Evolutionary conservation across 2,797 vertebrate species (phyloP).

Genomic region (Micropoecilia bifurca): DNA sequence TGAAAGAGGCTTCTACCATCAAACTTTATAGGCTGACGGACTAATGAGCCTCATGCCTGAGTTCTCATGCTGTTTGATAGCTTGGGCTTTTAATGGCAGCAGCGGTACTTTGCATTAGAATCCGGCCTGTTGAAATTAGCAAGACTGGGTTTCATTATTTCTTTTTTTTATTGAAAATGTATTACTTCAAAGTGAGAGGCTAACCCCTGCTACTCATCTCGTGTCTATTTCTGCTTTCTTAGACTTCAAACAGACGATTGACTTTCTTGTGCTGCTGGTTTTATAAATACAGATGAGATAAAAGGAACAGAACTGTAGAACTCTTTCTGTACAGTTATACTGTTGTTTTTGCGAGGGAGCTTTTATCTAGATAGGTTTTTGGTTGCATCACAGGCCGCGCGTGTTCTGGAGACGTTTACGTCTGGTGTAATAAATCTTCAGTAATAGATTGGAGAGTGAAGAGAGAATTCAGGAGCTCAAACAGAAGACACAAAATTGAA

Average conservation of each 20-base stretch:
- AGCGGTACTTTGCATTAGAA: slow-evolving; percentile 18
- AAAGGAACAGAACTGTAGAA: not conserved
- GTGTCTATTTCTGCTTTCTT: slow-evolving; percentile 9
- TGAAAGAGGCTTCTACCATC: not conserved
- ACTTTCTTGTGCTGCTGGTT: not conserved
- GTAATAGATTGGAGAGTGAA: slow-evolving; percentile 4
- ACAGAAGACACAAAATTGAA: slow-evolving; percentile 24
- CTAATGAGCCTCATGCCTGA: slow-evolving; percentile 34
- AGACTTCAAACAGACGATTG: not conserved
- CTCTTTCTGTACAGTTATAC: not conserved
- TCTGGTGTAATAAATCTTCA: slow-evolving; percentile 6
- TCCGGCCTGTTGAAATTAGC: slow-evolving; percentile 20
- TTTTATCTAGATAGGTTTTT: not conserved
- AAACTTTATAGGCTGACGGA: not conserved
- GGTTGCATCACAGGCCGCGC: not conserved
- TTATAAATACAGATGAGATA: not conserved
- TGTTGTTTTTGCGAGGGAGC: not conserved
- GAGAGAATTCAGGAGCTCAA: slow-evolving; percentile 22
- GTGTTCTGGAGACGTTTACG: not conserved
- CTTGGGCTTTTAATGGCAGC: slow-evolving; percentile 19
- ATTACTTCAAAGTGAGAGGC: slow-evolving; percentile 13
- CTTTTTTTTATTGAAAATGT: slow-evolving; percentile 6
- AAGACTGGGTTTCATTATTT: not conserved
- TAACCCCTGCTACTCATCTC: slow-evolving; percentile 1
- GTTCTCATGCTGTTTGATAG: slow-evolving; percentile 37